Base-by-base conservation (phyloP, 2,797 vertebrate genomes). In the Sphenodon punctatus region DNA sequence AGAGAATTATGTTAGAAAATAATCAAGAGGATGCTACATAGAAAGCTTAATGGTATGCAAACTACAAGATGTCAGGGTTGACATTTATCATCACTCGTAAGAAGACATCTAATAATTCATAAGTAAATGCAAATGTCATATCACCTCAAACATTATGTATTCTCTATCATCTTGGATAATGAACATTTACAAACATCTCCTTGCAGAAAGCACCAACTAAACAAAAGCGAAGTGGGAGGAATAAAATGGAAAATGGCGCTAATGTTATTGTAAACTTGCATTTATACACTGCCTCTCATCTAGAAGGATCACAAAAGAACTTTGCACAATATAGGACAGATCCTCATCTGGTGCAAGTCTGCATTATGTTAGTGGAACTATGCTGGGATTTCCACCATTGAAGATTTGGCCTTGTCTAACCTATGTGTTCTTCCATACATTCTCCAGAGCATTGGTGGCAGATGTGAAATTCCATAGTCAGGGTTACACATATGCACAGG, bases 121-220 rank as follows among this genome's bases (percentile, higher is more conserved):
- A 78, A 88, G 77, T 85, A 84, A 91, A 63, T 81, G 56, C 91
- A 92, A 92, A 93, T 90, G 88, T 91, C 87, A 84, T 80, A 89
- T 89, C 81, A 69, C 65, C 80, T 81, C 58, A 90, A 88, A 53
- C 59, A 20, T 63, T 66, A 59, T 63, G 59, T 67, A 46, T 83
- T 85, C 77, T 67, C 51, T 46, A 78, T 89, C 90, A 90, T n/a
- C 78, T 64, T 79, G 68, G 84, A 89, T 88, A 91, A 90, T 88
- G 81, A 89, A 78, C 86, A 84, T 91, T 88, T 92, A 87, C 72
- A 83, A 84, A 87, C 71, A 86, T 86, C 82, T 63, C 64, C 61
- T 70, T 0, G 1, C 79, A 82, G 49, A 75, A 90, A 87, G 84
- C 39, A 76, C 73, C 67, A 82, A 66, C 39, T 88, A 80, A 89